phyloP scores from a whole-genome alignment of 2,888 invertebrate species.

The Lamellibrachia columna region DNA sequence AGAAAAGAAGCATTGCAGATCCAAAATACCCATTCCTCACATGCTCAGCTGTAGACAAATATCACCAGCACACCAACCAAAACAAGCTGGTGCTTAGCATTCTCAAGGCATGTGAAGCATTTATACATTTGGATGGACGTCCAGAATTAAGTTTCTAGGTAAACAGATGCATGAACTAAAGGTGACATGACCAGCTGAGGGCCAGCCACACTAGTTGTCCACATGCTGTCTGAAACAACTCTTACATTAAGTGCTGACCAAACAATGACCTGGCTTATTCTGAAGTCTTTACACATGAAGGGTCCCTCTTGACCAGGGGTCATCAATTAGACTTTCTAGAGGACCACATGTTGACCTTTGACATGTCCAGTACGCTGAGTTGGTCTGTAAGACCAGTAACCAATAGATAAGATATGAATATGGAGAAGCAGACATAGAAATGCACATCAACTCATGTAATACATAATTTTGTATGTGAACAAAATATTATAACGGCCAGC shows the following conservation, averaged over 20 bases:
- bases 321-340: background rate
- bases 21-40: background rate
- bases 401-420: background rate
- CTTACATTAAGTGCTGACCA: background rate
- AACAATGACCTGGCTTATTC: background rate
- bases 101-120: background rate
- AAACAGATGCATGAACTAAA: background rate
- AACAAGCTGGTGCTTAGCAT: background rate
- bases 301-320: background rate
- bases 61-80: background rate
- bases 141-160: background rate
- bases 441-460: background rate
- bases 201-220: background rate
- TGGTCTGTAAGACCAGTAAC: background rate
- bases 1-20: background rate
- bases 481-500: no score
- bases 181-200: background rate
- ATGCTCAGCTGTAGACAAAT: background rate
- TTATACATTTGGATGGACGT: background rate
- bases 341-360: background rate
- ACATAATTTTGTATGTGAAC: background rate
- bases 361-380: background rate
- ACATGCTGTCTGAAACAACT: background rate
- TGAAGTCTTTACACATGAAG: background rate
- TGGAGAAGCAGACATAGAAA: background rate